phyloP scores from a whole-genome alignment of 2,797 vertebrate species.

The Sus cebifrons region DNA sequence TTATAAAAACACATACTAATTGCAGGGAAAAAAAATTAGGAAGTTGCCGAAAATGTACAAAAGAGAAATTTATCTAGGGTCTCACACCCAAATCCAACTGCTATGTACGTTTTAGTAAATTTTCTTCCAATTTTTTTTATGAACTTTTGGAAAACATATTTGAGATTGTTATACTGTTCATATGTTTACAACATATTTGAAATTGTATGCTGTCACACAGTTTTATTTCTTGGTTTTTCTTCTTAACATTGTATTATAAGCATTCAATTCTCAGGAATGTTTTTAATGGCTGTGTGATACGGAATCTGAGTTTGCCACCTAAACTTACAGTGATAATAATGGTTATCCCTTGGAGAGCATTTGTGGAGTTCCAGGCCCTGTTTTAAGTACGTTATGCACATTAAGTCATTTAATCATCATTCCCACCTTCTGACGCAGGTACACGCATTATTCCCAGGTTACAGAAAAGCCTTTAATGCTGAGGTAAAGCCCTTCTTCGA shows the following conservation, averaged over 20 bases:
- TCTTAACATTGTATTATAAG: not conserved
- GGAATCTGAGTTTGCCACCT: not conserved
- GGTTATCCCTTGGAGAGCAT: not conserved
- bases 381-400: not conserved
- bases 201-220: not conserved
- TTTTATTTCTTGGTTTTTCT: not conserved
- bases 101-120: not conserved
- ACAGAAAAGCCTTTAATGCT: not conserved
- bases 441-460: not conserved
- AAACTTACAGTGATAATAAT: not conserved
- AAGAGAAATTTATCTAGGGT: constrained; percentile 47
- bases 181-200: not conserved
- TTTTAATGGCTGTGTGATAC: not conserved
- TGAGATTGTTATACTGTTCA: not conserved
- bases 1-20: constrained; percentile 73
- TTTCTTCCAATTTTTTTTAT: not conserved
- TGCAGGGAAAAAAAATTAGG: constrained; percentile 56
- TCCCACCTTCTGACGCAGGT: not conserved
- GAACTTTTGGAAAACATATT: not conserved
- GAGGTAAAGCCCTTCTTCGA: not conserved
- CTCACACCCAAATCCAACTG: not conserved
- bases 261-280: not conserved
- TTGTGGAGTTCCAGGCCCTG: not conserved
- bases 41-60: constrained; percentile 68
- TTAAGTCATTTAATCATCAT: not conserved